phyloP scores from a whole-genome alignment of 1,140 invertebrate genomes.

The Atopsyche davidsoni region DNA sequence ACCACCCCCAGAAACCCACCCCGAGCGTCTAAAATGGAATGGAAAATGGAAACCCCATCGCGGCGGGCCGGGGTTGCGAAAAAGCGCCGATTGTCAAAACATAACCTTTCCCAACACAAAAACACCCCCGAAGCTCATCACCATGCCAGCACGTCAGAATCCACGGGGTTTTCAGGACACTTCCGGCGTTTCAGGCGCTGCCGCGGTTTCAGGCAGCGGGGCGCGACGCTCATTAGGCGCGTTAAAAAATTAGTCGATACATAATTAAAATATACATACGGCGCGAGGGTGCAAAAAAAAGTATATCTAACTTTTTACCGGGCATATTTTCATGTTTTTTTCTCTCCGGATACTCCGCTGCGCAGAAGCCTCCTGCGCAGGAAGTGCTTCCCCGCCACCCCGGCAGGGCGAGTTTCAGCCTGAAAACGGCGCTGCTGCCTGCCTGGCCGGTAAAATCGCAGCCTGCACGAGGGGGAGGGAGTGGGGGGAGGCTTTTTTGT shows the following conservation, averaged over 20 bases:
- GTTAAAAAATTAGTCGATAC: conserved; percentile 50
- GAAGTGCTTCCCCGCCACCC: neutral
- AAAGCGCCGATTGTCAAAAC: conserved; percentile 22
- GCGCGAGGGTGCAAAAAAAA: conserved; percentile 48
- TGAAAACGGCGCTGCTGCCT: neutral
- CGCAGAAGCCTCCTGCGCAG: conserved; percentile 22
- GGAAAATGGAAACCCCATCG: too few species aligned
- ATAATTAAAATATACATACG: conserved; percentile 50
- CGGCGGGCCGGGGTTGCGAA: too few species aligned
- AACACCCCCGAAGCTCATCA: neutral
- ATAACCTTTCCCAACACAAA: conserved; percentile 21
- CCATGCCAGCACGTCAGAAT: neutral
- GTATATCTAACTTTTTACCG: conserved; percentile 49
- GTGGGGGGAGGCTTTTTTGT: too few species aligned
- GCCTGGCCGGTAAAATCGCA: conserved; percentile 4
- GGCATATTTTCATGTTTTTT: conserved; percentile 52
- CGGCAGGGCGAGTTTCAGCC: neutral
- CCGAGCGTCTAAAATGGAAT: too few species aligned
- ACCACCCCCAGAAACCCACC: too few species aligned
- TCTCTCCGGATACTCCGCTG: conserved; percentile 28
- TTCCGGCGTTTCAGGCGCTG: neutral
- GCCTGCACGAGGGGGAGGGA: neutral
- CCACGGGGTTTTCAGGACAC: neutral
- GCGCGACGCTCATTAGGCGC: conserved; percentile 32
- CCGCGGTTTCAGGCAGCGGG: neutral